Percentiles rank a stretch among this genome's conserved stretches.
phyloP scores from a whole-genome alignment of 2,888 invertebrate genomes.

The Pandemis cinnamomeana region DNA sequence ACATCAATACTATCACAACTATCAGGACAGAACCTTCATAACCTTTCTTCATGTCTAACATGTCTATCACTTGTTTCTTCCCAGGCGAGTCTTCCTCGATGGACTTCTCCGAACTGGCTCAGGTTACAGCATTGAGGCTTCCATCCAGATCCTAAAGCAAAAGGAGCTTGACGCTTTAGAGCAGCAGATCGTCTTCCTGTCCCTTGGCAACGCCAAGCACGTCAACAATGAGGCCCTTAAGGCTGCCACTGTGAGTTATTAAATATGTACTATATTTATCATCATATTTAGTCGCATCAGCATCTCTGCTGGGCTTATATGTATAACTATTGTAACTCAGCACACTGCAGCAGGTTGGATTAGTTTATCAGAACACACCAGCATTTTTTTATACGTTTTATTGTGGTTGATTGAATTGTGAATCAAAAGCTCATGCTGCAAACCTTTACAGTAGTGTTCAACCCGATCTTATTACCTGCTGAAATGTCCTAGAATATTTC shows the following conservation, averaged over 20 bases:
- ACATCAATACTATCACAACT: neutral
- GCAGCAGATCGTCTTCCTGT: slow-evolving; percentile 86
- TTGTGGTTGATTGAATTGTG: too few relatives aligned
- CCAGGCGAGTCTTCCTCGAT: slow-evolving; percentile 90
- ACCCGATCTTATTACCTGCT: too few relatives aligned
- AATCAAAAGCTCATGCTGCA: too few relatives aligned
- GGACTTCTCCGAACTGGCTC: slow-evolving; percentile 92
- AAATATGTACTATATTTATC: too few relatives aligned
- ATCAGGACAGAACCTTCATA: neutral
- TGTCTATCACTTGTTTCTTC: neutral
- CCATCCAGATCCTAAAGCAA: slow-evolving; percentile 86
- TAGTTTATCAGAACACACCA: too few relatives aligned
- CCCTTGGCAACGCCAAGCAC: slow-evolving; percentile 87
- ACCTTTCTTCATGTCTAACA: neutral
- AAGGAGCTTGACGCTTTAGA: slow-evolving; percentile 85
- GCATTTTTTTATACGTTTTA: too few relatives aligned
- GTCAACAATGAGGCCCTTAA: slow-evolving; percentile 87
- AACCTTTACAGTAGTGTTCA: too few relatives aligned
- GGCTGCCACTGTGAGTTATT: slow-evolving; percentile 83
- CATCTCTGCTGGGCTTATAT: too few relatives aligned
- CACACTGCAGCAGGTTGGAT: too few relatives aligned
- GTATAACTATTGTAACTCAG: too few relatives aligned
- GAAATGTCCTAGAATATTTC: too few relatives aligned
- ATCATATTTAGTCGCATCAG: too few relatives aligned
- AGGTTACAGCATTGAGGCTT: slow-evolving; percentile 89